Evolutionary conservation across 2,888 invertebrate genomes (phyloP).

Genomic region (Apantesis nais): DNA sequence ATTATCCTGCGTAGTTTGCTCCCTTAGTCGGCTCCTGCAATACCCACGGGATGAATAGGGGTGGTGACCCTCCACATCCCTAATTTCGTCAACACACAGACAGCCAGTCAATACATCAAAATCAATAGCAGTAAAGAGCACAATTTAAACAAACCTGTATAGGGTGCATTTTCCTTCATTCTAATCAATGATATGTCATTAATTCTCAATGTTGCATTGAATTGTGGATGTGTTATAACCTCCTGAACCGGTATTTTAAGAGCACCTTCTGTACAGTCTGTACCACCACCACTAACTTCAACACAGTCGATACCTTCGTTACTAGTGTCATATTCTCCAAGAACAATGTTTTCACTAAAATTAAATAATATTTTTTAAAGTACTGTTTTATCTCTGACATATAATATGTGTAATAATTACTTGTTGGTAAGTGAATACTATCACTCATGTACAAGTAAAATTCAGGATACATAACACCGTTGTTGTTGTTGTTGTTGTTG

Average conservation of each 20-base stretch:
- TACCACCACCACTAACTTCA: not conserved
- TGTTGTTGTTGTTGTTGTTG: too few species aligned
- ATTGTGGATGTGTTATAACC: constrained; percentile 30
- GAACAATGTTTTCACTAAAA: constrained; percentile 31
- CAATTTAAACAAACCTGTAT: constrained; percentile 18
- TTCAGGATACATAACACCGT: too few species aligned
- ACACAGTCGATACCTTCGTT: constrained; percentile 27
- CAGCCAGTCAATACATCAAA: too few species aligned
- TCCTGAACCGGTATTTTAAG: constrained; percentile 22
- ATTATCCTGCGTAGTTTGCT: too few species aligned
- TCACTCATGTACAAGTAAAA: too few species aligned
- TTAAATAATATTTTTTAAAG: not conserved
- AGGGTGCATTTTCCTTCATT: constrained; percentile 20
- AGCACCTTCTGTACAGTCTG: constrained; percentile 29
- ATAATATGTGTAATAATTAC: not conserved
- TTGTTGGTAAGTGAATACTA: not conserved
- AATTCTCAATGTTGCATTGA: not conserved
- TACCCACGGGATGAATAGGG: too few species aligned
- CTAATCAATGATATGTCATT: constrained; percentile 36
- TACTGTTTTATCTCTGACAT: not conserved
- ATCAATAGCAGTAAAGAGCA: not conserved
- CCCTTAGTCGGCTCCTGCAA: too few species aligned
- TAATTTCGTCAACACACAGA: too few species aligned
- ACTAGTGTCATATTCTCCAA: constrained; percentile 30
- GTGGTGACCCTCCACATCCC: too few species aligned